A percentile compares a stretch with the other conserved stretches of the same genome.
Conservation (phyloP, 2,888 invertebrate species). For the Marronus borbonicus region DNA sequence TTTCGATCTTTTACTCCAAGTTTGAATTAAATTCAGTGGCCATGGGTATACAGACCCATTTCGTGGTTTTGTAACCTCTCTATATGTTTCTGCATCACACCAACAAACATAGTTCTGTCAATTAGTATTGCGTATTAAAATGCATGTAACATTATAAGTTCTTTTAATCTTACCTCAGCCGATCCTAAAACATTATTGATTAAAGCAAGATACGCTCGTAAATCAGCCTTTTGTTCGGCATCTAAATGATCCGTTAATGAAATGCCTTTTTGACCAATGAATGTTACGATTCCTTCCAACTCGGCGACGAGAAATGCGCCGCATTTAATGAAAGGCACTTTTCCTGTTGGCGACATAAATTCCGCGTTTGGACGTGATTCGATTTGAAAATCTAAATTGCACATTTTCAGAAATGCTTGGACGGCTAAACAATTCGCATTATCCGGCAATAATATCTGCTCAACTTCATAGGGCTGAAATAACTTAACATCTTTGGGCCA, state of each 20-base stretch:
- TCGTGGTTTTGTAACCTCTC: constrained; percentile 85
- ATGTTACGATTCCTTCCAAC: constrained; percentile 92
- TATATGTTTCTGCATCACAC: constrained; percentile 85
- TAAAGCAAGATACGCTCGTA: constrained; percentile 94
- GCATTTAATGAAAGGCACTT: constrained; percentile 93
- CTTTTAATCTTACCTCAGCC: constrained; percentile 80
- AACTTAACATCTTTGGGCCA: constrained; percentile 92
- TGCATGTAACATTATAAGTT: not conserved
- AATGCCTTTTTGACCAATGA: constrained; percentile 88
- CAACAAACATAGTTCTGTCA: constrained; percentile 82
- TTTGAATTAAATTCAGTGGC: constrained; percentile 90
- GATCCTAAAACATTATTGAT: constrained; percentile 91
- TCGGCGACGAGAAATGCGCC: constrained; percentile 92
- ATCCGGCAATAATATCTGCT: constrained; percentile 94
- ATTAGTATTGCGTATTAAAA: not conserved
- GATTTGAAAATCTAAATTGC: constrained; percentile 85
- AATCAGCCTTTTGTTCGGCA: constrained; percentile 87
- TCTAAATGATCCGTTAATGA: constrained; percentile 82
- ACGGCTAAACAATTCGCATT: constrained; percentile 95
- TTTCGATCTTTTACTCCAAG: constrained; percentile 81
- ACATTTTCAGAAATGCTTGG: constrained; percentile 95
- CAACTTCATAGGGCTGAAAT: constrained; percentile 92
- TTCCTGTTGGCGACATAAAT: constrained; percentile 95
- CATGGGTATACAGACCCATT: constrained; percentile 94
- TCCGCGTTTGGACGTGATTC: constrained; percentile 93